phyloP scores from a whole-genome alignment of 2,113 vertebrate species.

The Anarrhichthys ocellatus region DNA sequence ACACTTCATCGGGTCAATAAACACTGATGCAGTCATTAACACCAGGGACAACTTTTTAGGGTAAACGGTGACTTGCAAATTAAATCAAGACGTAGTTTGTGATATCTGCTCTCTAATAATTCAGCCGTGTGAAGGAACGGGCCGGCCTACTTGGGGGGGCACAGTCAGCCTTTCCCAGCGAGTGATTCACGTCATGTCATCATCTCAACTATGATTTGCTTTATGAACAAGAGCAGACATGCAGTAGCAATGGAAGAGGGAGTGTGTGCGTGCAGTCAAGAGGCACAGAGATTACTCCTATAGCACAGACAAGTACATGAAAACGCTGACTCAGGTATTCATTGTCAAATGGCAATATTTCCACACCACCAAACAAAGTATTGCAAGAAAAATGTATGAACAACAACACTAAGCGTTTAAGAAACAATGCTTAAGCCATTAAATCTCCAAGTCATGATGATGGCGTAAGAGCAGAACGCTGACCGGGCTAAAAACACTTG shows the following conservation, averaged over 20 bases:
- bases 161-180: conserved; percentile 28
- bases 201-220: conserved; percentile 40
- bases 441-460: conserved; percentile 10
- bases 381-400: background rate
- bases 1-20: background rate
- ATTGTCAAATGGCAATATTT: background rate
- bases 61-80: background rate
- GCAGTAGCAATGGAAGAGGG: conserved; percentile 24
- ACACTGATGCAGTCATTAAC: background rate
- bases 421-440: background rate
- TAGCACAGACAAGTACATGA: background rate
- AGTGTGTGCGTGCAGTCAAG: background rate
- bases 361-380: background rate
- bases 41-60: background rate
- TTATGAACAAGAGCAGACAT: conserved; percentile 56
- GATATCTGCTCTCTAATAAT: conserved; percentile 6
- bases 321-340: background rate
- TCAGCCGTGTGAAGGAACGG: conserved; percentile 2
- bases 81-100: background rate
- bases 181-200: conserved; percentile 47
- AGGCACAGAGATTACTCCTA: conserved; percentile 3
- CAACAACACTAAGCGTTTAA: background rate
- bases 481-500: conserved; percentile 36
- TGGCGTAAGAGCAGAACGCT: conserved; percentile 33
- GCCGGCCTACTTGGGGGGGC: background rate